These are phyloP conservation scores for Lycaon pictus DNA, from an alignment of 2,113 vertebrate species.

Conservation along the genomic window DNA sequence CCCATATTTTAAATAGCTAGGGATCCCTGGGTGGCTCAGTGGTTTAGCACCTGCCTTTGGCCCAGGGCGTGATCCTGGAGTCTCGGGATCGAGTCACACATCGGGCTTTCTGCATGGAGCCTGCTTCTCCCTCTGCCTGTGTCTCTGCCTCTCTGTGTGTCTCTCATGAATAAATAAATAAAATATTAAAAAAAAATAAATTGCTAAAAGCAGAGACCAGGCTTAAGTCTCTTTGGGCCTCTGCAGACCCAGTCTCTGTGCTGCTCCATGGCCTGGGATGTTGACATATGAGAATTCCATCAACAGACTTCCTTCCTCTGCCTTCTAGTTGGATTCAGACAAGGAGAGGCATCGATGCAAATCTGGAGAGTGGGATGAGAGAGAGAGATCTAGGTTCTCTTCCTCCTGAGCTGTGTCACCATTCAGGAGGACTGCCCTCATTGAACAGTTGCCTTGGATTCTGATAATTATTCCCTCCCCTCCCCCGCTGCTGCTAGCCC, in stretches of 20 bases:
- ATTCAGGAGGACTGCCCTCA: background rate
- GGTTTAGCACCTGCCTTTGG: no score
- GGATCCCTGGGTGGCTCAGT: no score
- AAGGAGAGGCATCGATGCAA: accelerated
- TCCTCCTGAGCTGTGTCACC: no score
- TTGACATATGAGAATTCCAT: background rate
- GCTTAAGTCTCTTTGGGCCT: background rate
- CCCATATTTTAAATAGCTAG: background rate
- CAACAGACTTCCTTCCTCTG: background rate
- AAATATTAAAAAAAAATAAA: background rate
- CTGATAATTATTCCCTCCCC: no score
- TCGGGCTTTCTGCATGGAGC: no score
- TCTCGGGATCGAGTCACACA: no score
- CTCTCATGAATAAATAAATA: no score
- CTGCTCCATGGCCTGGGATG: background rate
- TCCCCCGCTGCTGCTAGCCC: background rate
- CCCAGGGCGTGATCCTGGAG: no score
- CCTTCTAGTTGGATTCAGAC: background rate
- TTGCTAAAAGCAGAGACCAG: background rate
- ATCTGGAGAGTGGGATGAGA: background rate
- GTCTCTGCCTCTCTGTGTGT: no score
- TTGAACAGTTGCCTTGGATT: background rate
- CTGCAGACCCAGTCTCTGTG: background rate
- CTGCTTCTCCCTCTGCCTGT: no score
- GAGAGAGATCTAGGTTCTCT: background rate